Evolutionary conservation across 2,113 vertebrate species (phyloP).

Genomic region (Bufo bufo): DNA sequence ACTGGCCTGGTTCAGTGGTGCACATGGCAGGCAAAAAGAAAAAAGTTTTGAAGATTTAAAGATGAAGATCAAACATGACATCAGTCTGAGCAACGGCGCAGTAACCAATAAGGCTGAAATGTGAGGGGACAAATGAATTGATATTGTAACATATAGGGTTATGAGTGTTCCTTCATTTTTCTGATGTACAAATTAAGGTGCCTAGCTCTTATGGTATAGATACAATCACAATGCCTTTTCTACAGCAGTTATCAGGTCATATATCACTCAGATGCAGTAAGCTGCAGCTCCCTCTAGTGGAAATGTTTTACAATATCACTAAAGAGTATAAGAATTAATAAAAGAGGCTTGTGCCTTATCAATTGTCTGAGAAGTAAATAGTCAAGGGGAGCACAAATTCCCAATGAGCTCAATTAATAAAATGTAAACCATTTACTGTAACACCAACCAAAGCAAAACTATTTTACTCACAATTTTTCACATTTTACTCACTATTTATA

Average conservation of each 20-base stretch:
- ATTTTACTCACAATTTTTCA: too few relatives aligned
- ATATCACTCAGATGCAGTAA: slow-evolving; percentile 29
- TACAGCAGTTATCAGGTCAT: background rate
- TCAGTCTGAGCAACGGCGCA: background rate
- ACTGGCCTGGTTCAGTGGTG: too few relatives aligned
- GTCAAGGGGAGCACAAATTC: background rate
- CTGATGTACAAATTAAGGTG: background rate
- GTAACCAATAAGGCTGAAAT: background rate
- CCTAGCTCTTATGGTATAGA: background rate
- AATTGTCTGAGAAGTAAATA: background rate
- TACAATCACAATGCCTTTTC: background rate
- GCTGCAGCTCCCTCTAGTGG: slow-evolving; percentile 50
- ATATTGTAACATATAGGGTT: background rate
- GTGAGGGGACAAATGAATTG: background rate
- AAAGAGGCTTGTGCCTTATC: background rate
- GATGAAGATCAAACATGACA: background rate
- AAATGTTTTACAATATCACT: slow-evolving; percentile 1
- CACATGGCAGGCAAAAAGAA: background rate
- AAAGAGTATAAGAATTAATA: background rate
- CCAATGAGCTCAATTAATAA: background rate
- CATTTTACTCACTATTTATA: too few relatives aligned
- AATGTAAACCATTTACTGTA: too few relatives aligned
- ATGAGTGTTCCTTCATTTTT: background rate
- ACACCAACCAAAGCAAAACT: too few relatives aligned
- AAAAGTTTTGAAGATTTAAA: background rate